A percentile compares a stretch with the other conserved stretches of the same genome.
Evolutionary conservation across 2,888 invertebrate species (phyloP).

Genomic region (Agrypnus murinus): DNA sequence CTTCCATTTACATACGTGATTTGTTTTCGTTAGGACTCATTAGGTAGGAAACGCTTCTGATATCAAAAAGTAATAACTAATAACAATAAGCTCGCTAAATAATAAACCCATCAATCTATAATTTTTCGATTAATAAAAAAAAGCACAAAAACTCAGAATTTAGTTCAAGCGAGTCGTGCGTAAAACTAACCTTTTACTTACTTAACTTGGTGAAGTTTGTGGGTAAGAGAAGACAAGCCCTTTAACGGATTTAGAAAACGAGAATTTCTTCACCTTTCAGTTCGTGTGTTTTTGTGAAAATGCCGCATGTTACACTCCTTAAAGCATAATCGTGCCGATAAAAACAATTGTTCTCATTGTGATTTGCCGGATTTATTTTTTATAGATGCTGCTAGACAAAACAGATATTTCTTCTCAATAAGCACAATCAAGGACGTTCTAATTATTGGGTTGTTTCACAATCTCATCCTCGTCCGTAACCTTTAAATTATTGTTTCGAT

Average conservation of each 20-base stretch:
- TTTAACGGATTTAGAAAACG: constrained; percentile 23
- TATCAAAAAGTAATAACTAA: too few species aligned
- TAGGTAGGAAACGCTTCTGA: too few species aligned
- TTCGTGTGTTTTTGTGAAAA: constrained; percentile 35
- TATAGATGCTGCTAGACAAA: background rate
- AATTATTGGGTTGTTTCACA: constrained; percentile 23
- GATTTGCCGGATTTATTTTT: constrained; percentile 14
- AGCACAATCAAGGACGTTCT: constrained; percentile 18
- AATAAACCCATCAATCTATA: background rate
- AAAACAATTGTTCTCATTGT: constrained; percentile 10
- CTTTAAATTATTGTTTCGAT: constrained; percentile 26
- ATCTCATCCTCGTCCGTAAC: constrained; percentile 33
- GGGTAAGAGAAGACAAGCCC: constrained; percentile 27
- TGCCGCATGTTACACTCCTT: constrained; percentile 20
- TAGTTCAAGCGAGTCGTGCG: constrained; percentile 35
- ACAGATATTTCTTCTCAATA: background rate
- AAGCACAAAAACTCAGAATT: constrained; percentile 9
- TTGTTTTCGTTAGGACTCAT: too few species aligned
- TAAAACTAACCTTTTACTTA: constrained; percentile 40
- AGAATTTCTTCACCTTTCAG: constrained; percentile 3
- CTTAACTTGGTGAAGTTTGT: background rate
- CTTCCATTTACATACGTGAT: too few species aligned
- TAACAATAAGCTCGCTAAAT: too few species aligned
- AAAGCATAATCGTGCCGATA: constrained; percentile 2
- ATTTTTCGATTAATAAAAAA: background rate